phyloP scores from a whole-genome alignment of 2,113 vertebrate genomes.

The Laticauda colubrina region DNA sequence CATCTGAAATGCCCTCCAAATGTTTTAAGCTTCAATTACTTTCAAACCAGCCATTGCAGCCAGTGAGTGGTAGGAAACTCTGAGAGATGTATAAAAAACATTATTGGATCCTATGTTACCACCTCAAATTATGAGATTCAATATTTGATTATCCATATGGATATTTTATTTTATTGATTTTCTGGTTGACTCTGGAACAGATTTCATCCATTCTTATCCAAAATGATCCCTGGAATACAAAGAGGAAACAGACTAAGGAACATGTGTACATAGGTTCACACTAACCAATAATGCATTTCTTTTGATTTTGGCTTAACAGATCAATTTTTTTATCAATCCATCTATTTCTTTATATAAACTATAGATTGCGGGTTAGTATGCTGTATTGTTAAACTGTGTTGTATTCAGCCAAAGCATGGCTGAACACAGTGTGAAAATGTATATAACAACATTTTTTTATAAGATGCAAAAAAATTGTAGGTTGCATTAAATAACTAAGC shows the following conservation, averaged over 20 bases:
- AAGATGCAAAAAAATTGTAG: background rate
- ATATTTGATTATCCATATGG: background rate
- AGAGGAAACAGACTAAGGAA: background rate
- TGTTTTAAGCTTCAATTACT: background rate
- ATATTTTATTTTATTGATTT: background rate
- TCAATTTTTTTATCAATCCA: background rate
- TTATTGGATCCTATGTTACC: background rate
- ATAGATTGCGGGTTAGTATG: background rate
- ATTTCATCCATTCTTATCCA: background rate
- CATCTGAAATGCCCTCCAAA: background rate
- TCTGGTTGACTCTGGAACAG: background rate
- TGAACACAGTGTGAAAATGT: background rate
- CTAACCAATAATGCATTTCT: background rate
- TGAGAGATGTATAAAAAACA: background rate
- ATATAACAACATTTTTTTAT: background rate
- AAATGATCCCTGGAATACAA: background rate
- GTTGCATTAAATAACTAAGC: background rate
- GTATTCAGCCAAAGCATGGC: background rate
- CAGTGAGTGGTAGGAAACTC: background rate
- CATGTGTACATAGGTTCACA: background rate
- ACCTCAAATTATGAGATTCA: background rate
- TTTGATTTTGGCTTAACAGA: background rate
- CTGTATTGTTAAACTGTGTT: background rate
- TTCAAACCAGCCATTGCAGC: background rate
- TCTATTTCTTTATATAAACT: background rate